Percentiles rank a stretch among this genome's conserved stretches.
Conservation (phyloP, 2,797 vertebrate genomes). For the Ctenopoma multispine region DNA sequence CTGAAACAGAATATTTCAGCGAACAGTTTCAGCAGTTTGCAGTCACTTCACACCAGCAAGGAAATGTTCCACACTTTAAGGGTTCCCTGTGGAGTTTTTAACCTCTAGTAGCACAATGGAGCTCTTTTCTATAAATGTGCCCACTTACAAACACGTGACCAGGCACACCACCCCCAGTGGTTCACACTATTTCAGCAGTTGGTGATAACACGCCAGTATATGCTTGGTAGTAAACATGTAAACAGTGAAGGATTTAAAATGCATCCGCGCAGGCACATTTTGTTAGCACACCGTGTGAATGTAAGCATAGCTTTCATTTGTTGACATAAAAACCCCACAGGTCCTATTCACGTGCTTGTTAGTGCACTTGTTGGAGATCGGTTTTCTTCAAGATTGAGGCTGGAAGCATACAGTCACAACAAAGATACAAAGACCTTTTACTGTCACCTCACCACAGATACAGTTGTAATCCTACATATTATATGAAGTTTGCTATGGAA, state of each 20-base stretch:
- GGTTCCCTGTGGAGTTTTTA: background rate
- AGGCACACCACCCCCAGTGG: background rate
- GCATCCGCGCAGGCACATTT: background rate
- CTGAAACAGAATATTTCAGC: background rate
- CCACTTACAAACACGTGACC: background rate
- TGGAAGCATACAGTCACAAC: background rate
- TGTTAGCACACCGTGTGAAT: background rate
- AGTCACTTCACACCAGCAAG: background rate
- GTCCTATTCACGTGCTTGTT: background rate
- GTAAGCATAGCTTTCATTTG: background rate
- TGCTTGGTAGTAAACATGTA: background rate
- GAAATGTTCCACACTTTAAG: background rate
- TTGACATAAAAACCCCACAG: background rate
- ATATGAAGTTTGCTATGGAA: background rate
- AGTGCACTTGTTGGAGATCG: background rate
- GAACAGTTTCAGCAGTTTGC: constrained; percentile 5
- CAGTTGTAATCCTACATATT: background rate
- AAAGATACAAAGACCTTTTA: too few species aligned
- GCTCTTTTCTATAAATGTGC: background rate
- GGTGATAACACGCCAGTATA: too few species aligned
- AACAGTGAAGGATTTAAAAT: background rate
- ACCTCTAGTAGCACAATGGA: background rate
- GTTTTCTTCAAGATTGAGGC: background rate
- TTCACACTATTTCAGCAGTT: background rate
- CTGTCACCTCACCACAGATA: background rate